Evolutionary conservation across 2,113 vertebrate genomes (phyloP).

Genomic region (Sakesphorus luctuosus): DNA sequence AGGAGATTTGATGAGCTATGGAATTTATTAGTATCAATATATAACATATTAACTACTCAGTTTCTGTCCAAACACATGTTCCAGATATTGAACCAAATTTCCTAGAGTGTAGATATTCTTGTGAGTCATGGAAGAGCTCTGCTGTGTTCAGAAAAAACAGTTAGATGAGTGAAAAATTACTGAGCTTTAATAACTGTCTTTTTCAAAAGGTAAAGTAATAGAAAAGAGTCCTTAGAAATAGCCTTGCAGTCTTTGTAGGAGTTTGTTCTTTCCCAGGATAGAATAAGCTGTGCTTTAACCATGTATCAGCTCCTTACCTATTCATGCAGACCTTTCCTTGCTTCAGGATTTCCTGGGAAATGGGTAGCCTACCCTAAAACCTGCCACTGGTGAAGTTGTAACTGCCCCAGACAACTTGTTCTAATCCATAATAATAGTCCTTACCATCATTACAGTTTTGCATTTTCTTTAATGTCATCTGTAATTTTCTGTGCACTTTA

Average conservation of each 20-base stretch:
- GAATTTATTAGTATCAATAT: background rate
- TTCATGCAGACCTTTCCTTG: fast-evolving
- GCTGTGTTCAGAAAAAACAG: background rate
- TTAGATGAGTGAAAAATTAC: background rate
- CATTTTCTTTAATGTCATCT: background rate
- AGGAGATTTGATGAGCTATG: background rate
- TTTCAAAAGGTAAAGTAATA: background rate
- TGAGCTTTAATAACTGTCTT: background rate
- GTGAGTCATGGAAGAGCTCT: background rate
- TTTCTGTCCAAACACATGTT: conserved; percentile 8
- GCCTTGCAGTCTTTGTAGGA: background rate
- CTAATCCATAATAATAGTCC: background rate
- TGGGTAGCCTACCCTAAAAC: background rate
- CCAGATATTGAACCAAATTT: background rate
- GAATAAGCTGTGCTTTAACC: background rate
- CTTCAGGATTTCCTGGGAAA: background rate
- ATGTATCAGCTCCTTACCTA: background rate
- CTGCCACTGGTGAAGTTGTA: background rate
- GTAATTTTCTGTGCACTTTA: background rate
- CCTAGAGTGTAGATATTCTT: background rate
- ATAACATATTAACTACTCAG: background rate
- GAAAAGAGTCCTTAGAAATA: background rate
- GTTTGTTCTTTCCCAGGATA: background rate
- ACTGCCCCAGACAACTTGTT: background rate
- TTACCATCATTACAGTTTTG: background rate